Evolutionary conservation across 92 coral and sea anemone genomes (phyloP).

Genomic region (Porites divaricata): DNA sequence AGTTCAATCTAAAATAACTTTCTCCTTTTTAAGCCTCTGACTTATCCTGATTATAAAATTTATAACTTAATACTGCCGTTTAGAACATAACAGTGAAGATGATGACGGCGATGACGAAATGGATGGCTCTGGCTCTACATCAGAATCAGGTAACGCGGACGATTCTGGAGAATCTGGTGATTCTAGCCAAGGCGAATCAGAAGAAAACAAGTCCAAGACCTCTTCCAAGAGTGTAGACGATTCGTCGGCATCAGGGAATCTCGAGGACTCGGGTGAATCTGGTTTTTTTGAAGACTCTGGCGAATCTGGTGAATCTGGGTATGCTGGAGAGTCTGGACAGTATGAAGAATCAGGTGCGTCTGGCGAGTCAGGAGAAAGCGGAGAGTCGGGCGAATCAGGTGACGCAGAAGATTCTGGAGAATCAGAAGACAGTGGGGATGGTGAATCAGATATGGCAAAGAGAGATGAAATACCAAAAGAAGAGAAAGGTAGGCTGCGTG

Average conservation of each 20-base stretch:
- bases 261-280: slow-evolving; percentile 52
- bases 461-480: slow-evolving; percentile 69
- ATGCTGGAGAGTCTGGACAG: slow-evolving; percentile 37
- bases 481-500: slow-evolving; percentile 18
- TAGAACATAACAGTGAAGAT: slow-evolving; percentile 18
- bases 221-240: slow-evolving; percentile 10
- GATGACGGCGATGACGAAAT: slow-evolving; percentile 79
- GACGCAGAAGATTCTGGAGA: slow-evolving; percentile 43
- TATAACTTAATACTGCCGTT: neutral
- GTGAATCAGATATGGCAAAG: slow-evolving; percentile 57
- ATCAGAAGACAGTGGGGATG: slow-evolving; percentile 59
- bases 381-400: slow-evolving; percentile 37
- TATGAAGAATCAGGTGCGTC: slow-evolving; percentile 46
- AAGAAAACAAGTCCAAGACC: slow-evolving; percentile 21
- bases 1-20: no score
- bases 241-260: neutral
- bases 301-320: slow-evolving; percentile 48
- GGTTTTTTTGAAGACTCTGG: slow-evolving; percentile 47
- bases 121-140: slow-evolving; percentile 93
- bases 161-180: slow-evolving; percentile 75
- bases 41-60: no score
- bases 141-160: slow-evolving; percentile 72
- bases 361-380: slow-evolving; percentile 49
- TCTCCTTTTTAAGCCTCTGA: neutral
- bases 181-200: slow-evolving; percentile 77